phyloP scores from a whole-genome alignment of 2,113 vertebrate species.

The Anser brachyrhynchus region DNA sequence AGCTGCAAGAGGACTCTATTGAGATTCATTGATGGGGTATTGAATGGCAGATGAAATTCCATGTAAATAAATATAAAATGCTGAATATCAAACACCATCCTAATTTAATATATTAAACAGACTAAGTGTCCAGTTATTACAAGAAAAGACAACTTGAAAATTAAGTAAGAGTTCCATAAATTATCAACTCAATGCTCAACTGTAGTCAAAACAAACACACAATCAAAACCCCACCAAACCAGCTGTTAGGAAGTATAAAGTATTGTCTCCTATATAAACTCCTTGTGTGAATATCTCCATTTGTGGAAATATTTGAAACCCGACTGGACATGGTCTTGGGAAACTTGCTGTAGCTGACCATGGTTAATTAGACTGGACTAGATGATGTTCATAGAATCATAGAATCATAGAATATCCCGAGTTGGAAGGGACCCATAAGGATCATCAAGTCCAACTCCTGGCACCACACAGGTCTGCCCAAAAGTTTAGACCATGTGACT shows the following conservation, averaged over 20 bases:
- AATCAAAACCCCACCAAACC: not conserved
- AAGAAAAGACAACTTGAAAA: not conserved
- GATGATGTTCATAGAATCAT: not conserved
- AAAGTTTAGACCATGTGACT: too few species aligned
- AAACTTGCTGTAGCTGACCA: not conserved
- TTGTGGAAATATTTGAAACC: not conserved
- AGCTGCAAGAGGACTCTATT: not conserved
- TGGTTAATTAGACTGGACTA: not conserved
- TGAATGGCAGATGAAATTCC: not conserved
- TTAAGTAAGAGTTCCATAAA: not conserved
- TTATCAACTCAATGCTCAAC: not conserved
- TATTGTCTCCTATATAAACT: not conserved
- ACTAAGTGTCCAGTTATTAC: not conserved
- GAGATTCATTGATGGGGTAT: not conserved
- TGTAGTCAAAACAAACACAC: not conserved
- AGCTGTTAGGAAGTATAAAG: not conserved
- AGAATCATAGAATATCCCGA: too few species aligned
- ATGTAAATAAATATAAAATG: not conserved
- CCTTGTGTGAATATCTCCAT: not conserved
- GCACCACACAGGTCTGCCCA: too few species aligned
- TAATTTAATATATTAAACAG: not conserved
- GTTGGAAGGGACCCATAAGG: too few species aligned
- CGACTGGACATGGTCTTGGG: not conserved
- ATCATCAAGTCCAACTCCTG: too few species aligned
- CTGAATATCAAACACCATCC: not conserved